phyloP scores from a whole-genome alignment of 2,113 vertebrate species.

The Periophthalmus modestus region DNA sequence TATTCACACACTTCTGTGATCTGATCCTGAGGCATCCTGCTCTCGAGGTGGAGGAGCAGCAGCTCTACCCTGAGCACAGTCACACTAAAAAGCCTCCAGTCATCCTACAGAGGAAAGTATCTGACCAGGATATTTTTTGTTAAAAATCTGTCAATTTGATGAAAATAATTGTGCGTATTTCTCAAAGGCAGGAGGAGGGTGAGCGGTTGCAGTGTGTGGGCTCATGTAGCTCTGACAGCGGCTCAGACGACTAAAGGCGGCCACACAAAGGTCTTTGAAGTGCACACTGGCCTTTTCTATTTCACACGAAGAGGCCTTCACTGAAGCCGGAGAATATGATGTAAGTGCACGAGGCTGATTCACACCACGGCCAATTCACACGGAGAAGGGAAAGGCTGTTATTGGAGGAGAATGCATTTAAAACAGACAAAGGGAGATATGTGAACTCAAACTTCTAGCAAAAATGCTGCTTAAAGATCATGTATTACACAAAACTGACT shows the following conservation, averaged over 20 bases:
- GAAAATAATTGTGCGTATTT: neutral
- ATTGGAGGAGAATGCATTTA: too few relatives aligned
- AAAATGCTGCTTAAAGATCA: too few relatives aligned
- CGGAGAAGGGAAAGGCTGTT: neutral
- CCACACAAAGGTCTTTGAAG: slow-evolving; percentile 33
- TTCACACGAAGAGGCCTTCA: slow-evolving; percentile 8
- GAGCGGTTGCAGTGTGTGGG: slow-evolving; percentile 5
- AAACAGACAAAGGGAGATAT: too few relatives aligned
- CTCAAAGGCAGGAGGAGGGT: neutral
- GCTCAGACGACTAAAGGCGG: neutral
- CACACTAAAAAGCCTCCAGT: too few relatives aligned
- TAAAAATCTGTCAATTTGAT: neutral
- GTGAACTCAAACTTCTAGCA: too few relatives aligned
- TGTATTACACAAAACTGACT: too few relatives aligned
- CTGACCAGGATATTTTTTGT: neutral
- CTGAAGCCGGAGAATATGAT: slow-evolving; percentile 5
- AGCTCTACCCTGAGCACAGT: too few relatives aligned
- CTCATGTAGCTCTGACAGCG: slow-evolving; percentile 10
- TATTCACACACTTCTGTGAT: slow-evolving; percentile 22
- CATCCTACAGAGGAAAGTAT: neutral
- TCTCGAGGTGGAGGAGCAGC: too few relatives aligned
- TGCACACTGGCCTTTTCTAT: slow-evolving; percentile 20
- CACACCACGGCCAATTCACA: neutral
- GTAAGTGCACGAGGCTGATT: neutral
- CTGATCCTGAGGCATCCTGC: neutral